Percentiles rank a stretch among this genome's conserved stretches.
Conservation (phyloP, 2,113 vertebrate species). For the Blennius ocellaris region DNA sequence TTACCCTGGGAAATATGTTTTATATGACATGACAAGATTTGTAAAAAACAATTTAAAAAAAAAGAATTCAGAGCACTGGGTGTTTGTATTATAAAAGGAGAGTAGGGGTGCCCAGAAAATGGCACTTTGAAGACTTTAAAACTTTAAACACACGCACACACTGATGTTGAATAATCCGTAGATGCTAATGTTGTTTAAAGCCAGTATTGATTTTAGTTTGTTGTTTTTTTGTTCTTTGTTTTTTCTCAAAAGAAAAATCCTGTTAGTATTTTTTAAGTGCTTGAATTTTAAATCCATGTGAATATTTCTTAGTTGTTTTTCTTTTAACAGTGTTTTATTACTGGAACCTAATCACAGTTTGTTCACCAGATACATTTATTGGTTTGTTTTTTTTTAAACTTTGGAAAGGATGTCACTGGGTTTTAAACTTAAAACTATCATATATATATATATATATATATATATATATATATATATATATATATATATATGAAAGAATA, state of each 20-base stretch:
- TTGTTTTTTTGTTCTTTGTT: slow-evolving; percentile 54
- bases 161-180: slow-evolving; percentile 66
- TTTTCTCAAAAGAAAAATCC: slow-evolving; percentile 45
- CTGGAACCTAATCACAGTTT: slow-evolving; percentile 58
- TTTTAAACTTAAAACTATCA: slow-evolving; percentile 52
- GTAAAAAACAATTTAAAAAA: slow-evolving; percentile 52
- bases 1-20: slow-evolving; percentile 71
- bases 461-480: slow-evolving; percentile 48
- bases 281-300: slow-evolving; percentile 68
- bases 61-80: slow-evolving; percentile 58
- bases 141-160: slow-evolving; percentile 22
- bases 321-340: slow-evolving; percentile 66
- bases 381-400: slow-evolving; percentile 28
- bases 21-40: slow-evolving; percentile 80
- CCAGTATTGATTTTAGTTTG: slow-evolving; percentile 54
- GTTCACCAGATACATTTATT: slow-evolving; percentile 58
- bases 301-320: slow-evolving; percentile 63
- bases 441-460: slow-evolving; percentile 29
- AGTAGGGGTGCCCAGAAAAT: slow-evolving; percentile 48
- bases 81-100: slow-evolving; percentile 75
- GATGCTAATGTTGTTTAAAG: slow-evolving; percentile 68
- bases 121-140: slow-evolving; percentile 64
- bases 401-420: slow-evolving; percentile 56
- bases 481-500: slow-evolving; percentile 19
- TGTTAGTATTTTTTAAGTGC: slow-evolving; percentile 72